phyloP scores from a whole-genome alignment of 92 coral and sea anemone genomes.

The Plumapathes pennacea region DNA sequence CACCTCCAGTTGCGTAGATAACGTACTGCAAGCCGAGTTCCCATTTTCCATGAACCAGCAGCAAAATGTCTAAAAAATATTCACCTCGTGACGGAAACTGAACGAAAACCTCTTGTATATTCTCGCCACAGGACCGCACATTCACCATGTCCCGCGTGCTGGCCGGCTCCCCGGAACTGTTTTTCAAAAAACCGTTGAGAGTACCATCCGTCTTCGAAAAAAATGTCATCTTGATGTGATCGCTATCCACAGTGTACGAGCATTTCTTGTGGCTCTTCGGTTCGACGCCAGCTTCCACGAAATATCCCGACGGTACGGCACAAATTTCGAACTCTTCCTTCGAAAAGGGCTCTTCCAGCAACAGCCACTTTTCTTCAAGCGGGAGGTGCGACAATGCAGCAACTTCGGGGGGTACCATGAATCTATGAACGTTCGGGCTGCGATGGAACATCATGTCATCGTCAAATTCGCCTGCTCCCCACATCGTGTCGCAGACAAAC shows the following conservation, averaged over 20 bases:
- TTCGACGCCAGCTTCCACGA: constrained; percentile 44
- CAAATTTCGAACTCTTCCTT: constrained; percentile 72
- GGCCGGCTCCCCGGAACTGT: constrained; percentile 21
- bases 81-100: constrained; percentile 80
- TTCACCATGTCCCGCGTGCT: constrained; percentile 66
- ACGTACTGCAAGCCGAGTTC: constrained; percentile 64
- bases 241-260: constrained; percentile 54
- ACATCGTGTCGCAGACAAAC: constrained; percentile 73
- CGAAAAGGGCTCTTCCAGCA: constrained; percentile 54
- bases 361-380: constrained; percentile 60
- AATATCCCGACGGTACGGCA: constrained; percentile 63
- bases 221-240: constrained; percentile 51
- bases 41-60: constrained; percentile 60
- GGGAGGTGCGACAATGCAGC: constrained; percentile 76
- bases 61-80: constrained; percentile 47
- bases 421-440: constrained; percentile 60
- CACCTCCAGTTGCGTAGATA: constrained; percentile 61
- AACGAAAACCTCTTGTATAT: constrained; percentile 38
- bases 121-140: constrained; percentile 23
- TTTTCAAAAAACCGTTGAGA: constrained; percentile 62
- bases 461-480: constrained; percentile 74
- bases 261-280: constrained; percentile 73
- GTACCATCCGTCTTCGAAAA: constrained; percentile 30
- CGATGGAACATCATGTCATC: constrained; percentile 78
- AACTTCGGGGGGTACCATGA: constrained; percentile 60